Conservation (phyloP, 1,140 invertebrate species). For the Aphidius ervi region DNA sequence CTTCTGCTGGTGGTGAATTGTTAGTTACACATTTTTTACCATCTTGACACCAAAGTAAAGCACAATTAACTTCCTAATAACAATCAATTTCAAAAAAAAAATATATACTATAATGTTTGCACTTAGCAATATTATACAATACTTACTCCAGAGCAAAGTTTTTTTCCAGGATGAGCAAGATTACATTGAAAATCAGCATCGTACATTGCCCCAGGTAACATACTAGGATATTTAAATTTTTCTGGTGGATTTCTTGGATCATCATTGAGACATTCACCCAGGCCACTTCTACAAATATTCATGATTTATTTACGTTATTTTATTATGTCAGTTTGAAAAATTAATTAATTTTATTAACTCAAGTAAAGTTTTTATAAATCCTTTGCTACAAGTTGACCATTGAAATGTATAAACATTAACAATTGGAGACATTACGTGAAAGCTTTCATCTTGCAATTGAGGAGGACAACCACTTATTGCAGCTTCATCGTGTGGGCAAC, state of each 20-base stretch:
- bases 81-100: neutral
- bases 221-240: slow-evolving; percentile 52
- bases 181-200: slow-evolving; percentile 65
- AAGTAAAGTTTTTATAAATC: slow-evolving; percentile 62
- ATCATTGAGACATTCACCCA: slow-evolving; percentile 65
- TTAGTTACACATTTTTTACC: slow-evolving; percentile 56
- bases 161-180: slow-evolving; percentile 43
- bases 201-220: slow-evolving; percentile 67
- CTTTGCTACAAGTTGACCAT: slow-evolving; percentile 66
- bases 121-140: too few species aligned
- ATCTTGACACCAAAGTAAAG: slow-evolving; percentile 57
- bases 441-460: slow-evolving; percentile 43
- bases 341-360: slow-evolving; percentile 51
- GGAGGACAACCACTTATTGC: slow-evolving; percentile 45
- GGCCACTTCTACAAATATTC: slow-evolving; percentile 52
- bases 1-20: slow-evolving; percentile 61
- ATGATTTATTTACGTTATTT: neutral
- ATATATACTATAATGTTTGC: too few species aligned
- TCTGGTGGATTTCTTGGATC: slow-evolving; percentile 55
- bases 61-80: slow-evolving; percentile 44
- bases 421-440: slow-evolving; percentile 64
- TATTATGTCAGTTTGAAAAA: neutral
- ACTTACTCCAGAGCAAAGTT: slow-evolving; percentile 39
- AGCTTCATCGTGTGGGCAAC: slow-evolving; percentile 59
- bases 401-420: slow-evolving; percentile 57